Conservation (phyloP, 92 coral and sea anemone genomes). For the Epizoanthus stellaris region DNA sequence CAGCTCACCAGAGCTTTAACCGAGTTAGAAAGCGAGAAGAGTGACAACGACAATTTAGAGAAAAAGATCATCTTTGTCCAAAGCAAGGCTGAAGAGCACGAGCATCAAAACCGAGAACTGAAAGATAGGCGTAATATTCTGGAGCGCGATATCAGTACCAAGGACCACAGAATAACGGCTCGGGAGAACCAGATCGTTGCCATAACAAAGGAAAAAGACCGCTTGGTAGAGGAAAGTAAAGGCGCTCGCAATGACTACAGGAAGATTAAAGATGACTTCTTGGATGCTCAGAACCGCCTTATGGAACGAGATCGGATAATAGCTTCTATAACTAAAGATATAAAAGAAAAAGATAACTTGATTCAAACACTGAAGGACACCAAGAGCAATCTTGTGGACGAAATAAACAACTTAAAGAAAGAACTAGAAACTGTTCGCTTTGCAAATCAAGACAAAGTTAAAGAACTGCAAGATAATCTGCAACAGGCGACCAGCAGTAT, state of each 20-base stretch:
- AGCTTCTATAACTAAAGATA: conserved; percentile 74
- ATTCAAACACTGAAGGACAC: conserved; percentile 78
- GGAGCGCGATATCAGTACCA: conserved; percentile 74
- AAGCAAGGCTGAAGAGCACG: conserved; percentile 69
- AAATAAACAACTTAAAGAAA: conserved; percentile 72
- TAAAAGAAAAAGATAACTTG: conserved; percentile 77
- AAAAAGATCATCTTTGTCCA: conserved; percentile 64
- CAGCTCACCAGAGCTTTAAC: conserved; percentile 65
- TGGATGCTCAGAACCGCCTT: conserved; percentile 76
- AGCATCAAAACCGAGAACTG: conserved; percentile 71
- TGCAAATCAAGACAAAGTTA: conserved; percentile 81
- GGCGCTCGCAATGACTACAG: conserved; percentile 80
- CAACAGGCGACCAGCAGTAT: conserved; percentile 72
- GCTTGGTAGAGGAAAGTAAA: conserved; percentile 68
- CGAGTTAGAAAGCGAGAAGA: conserved; percentile 63
- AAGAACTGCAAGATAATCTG: conserved; percentile 84
- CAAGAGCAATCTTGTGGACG: conserved; percentile 74
- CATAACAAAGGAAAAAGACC: conserved; percentile 83
- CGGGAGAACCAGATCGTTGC: conserved; percentile 77
- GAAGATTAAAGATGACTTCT: conserved; percentile 78
- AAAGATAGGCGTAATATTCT: conserved; percentile 80
- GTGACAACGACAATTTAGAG: conserved; percentile 81
- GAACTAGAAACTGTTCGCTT: conserved; percentile 87
- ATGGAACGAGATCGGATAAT: conserved; percentile 83
- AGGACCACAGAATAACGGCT: conserved; percentile 78